These are phyloP conservation scores for Fregata magnificens DNA, from an alignment of 2,113 vertebrate genomes.

Conservation along the genomic window DNA sequence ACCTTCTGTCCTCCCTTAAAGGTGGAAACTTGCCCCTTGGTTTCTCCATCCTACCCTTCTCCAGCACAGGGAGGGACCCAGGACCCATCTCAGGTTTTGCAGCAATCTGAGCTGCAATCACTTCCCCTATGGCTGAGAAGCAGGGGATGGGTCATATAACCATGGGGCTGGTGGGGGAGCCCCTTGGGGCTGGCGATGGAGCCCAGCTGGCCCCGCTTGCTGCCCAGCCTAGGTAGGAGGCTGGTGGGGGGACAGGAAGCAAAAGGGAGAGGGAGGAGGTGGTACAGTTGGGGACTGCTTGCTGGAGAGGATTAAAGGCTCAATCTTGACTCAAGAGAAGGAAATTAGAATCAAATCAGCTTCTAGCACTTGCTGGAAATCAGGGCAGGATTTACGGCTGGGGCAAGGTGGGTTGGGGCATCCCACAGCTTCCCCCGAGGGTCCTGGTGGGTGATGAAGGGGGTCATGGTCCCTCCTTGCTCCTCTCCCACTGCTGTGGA, in stretches of 20 bases:
- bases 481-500: not conserved
- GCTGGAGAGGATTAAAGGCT: constrained; percentile 42
- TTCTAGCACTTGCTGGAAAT: not conserved
- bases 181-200: not conserved
- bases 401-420: not conserved
- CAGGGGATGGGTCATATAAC: not conserved
- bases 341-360: constrained; percentile 45
- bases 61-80: not conserved
- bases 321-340: constrained; percentile 1
- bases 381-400: not conserved
- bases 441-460: not conserved
- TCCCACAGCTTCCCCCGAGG: rapidly evolving
- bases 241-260: not conserved
- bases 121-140: not conserved
- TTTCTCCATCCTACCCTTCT: not conserved
- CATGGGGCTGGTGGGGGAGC: not conserved
- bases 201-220: not conserved
- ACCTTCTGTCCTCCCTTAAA: not conserved
- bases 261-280: not conserved
- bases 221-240: not conserved
- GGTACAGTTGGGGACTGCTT: not conserved
- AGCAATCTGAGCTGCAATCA: not conserved
- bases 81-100: not conserved
- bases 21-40: not conserved
- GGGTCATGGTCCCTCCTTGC: not conserved